phyloP scores from a whole-genome alignment of 2,888 invertebrate genomes.

The Tetrapedia diversipes region DNA sequence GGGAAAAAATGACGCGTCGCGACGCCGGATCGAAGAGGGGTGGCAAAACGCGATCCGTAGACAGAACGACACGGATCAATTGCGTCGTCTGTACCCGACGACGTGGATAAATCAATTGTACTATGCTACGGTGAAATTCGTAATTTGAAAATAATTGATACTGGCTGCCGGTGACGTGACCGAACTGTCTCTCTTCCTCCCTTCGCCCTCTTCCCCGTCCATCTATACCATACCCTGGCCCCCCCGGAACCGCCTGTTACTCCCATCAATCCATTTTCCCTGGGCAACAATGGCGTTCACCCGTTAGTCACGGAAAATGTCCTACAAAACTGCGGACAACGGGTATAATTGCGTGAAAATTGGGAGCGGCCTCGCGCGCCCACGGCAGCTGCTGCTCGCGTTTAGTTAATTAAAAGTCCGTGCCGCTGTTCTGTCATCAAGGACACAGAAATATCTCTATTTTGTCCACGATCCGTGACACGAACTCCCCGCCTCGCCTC shows the following conservation, averaged over 20 bases:
- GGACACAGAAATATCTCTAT: slow-evolving; percentile 28
- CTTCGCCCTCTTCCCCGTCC: slow-evolving; percentile 13
- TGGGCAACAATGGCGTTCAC: slow-evolving; percentile 61
- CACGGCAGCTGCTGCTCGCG: slow-evolving; percentile 46
- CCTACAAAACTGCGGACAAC: slow-evolving; percentile 62
- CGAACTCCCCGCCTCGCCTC: neutral
- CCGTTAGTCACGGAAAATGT: slow-evolving; percentile 62
- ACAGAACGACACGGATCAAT: slow-evolving; percentile 39
- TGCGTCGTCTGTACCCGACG: slow-evolving; percentile 40
- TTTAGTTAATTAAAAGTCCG: slow-evolving; percentile 61
- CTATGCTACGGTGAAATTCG: slow-evolving; percentile 60
- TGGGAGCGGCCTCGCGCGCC: slow-evolving; percentile 45
- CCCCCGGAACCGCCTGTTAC: slow-evolving; percentile 49
- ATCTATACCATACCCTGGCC: slow-evolving; percentile 23
- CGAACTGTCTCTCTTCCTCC: slow-evolving; percentile 47
- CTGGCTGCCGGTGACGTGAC: slow-evolving; percentile 53
- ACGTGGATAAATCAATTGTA: slow-evolving; percentile 65
- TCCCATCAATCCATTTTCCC: slow-evolving; percentile 66
- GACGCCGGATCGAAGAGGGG: too few species aligned
- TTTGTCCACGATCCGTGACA: neutral
- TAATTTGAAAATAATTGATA: slow-evolving; percentile 71
- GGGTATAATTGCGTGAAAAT: slow-evolving; percentile 68
- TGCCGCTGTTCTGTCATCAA: slow-evolving; percentile 29
- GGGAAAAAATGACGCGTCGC: slow-evolving; percentile 7
- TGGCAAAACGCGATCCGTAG: neutral